Percentiles rank a stretch among this genome's conserved stretches.
Conservation (phyloP, 1,140 invertebrate species). For the Lasaia peninsularis region DNA sequence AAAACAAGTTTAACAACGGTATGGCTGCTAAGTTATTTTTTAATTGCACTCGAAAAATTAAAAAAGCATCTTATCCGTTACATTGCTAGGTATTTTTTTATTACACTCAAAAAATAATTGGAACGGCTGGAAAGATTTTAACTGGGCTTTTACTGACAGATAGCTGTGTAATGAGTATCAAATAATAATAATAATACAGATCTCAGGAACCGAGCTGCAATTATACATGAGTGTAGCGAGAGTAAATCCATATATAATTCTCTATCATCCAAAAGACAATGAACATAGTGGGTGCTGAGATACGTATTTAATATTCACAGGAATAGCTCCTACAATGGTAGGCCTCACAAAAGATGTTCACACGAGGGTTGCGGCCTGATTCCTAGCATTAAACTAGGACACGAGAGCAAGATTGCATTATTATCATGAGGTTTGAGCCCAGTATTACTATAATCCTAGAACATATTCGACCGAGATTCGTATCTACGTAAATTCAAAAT, state of each 20-base stretch:
- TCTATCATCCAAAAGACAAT: neutral
- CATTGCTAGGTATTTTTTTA: too few relatives aligned
- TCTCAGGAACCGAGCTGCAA: too few relatives aligned
- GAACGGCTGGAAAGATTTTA: too few relatives aligned
- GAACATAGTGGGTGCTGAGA: neutral
- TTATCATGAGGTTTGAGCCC: neutral
- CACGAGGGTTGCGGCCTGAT: constrained; percentile 38
- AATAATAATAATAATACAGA: too few relatives aligned
- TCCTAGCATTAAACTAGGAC: constrained; percentile 33
- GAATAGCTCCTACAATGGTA: constrained; percentile 13
- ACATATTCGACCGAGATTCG: neutral
- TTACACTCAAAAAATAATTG: too few relatives aligned
- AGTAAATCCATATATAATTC: neutral
- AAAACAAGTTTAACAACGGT: too few relatives aligned
- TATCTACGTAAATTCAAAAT: neutral
- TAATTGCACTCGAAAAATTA: too few relatives aligned
- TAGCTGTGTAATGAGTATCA: too few relatives aligned
- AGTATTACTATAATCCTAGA: neutral
- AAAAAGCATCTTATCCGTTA: too few relatives aligned
- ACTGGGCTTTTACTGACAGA: too few relatives aligned
- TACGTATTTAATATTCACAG: constrained; percentile 5
- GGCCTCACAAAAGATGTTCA: constrained; percentile 36
- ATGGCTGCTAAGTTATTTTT: too few relatives aligned
- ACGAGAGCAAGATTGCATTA: constrained; percentile 3
- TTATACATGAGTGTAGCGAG: too few relatives aligned